Conservation (phyloP, 92 coral and sea anemone genomes). For the Siderastrea radians region DNA sequence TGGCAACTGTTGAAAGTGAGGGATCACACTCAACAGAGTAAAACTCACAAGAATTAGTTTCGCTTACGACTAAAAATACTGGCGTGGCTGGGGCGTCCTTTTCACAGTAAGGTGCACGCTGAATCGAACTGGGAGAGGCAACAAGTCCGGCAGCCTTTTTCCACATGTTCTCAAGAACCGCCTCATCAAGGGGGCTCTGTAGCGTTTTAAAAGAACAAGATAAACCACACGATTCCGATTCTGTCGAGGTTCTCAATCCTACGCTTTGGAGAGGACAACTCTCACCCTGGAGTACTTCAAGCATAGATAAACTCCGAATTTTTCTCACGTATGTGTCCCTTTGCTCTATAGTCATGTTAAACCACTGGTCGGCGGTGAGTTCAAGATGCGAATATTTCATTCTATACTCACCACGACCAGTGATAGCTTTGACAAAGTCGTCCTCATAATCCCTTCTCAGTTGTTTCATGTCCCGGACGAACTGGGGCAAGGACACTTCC, state of each 20-base stretch:
- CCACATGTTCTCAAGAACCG: not conserved
- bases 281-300: slow-evolving; percentile 47
- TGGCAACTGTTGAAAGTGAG: too few species aligned
- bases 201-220: slow-evolving; percentile 41
- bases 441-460: slow-evolving; percentile 35
- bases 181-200: slow-evolving; percentile 55
- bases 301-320: not conserved
- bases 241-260: slow-evolving; percentile 3
- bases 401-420: slow-evolving; percentile 21
- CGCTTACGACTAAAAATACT: too few species aligned
- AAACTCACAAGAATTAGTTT: too few species aligned
- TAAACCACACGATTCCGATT: slow-evolving; percentile 4
- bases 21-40: too few species aligned
- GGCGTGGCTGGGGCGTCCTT: too few species aligned
- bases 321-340: slow-evolving; percentile 38
- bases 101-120: too few species aligned
- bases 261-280: slow-evolving; percentile 14
- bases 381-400: slow-evolving; percentile 47
- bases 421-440: too few species aligned
- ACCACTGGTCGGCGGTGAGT: not conserved
- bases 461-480: slow-evolving; percentile 60
- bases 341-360: slow-evolving; percentile 52
- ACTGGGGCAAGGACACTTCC: slow-evolving; percentile 59
- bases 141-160: not conserved
- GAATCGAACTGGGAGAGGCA: too few species aligned